Evolutionary conservation across 2,888 invertebrate genomes (phyloP), one percentile per base, ranked within the genome.

Genomic region (Petrolisthes manimaculis): DNA sequence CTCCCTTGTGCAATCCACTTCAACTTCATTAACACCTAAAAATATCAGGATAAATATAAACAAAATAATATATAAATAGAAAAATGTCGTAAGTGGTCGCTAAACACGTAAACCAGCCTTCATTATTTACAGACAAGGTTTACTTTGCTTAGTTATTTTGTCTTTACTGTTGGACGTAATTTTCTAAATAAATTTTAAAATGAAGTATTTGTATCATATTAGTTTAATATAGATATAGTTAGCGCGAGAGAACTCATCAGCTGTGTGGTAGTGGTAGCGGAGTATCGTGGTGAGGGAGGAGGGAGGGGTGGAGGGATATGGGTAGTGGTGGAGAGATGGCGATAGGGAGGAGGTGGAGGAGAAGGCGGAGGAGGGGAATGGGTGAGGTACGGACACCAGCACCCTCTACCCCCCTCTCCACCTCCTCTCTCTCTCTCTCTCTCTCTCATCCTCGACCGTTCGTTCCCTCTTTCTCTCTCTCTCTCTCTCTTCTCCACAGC

Each of bases 211-310:
- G 8, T 53, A 54, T 78, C 14, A n/a, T 18, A 78, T 54, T 78
- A 71, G 3, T 21, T n/a, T 53, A 21, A 85, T 18, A 69, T 69
- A 6, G 21, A 69, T 18, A 56, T 69, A 83, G 71, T 55, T 78
- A 83, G 75, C 83, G 78, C 83, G 56, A 71, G 77, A 82, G 37
- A 75, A 87, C 67, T 77, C 55, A 69, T 83, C 83, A 83, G 86
- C 77, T 77, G 83, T 82, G 86, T 37, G 83, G 37, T 21, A 55
- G 82, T 79, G 21, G 78, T 69, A 21, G 61, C 37, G 37, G 56
- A 77, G 78, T n/a, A 71, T 4, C 21, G 24, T 5, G 55, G 37
- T 67, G 14, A 69, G 21, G 74, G 69, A 54, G 80, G 80, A 14
- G 12, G 84, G 53, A 54, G 83, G 56, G 71, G 18, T 71, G 56